A percentile compares a stretch with the other conserved stretches of the same genome.
Evolutionary conservation across 2,888 invertebrate species (phyloP).

Genomic region (Drosophila affinis): DNA sequence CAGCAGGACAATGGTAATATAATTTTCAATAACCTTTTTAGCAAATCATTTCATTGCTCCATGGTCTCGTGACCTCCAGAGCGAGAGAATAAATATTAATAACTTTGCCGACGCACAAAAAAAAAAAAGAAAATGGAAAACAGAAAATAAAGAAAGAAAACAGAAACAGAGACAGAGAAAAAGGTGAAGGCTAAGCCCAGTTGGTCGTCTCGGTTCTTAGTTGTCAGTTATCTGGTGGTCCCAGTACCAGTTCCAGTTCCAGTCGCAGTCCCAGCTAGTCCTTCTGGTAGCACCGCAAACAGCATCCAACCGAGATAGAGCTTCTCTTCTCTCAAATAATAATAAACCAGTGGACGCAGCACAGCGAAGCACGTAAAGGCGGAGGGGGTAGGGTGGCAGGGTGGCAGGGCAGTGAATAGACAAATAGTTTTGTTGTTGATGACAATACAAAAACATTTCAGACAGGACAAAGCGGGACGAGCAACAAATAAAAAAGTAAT

Average conservation of each 20-base stretch:
- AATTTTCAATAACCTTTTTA: conserved; percentile 75
- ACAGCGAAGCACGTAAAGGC: conserved; percentile 45
- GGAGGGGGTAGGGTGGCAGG: neutral
- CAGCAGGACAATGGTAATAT: conserved; percentile 57
- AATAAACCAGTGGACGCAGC: conserved; percentile 51
- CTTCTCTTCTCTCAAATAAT: conserved; percentile 70
- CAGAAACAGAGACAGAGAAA: conserved; percentile 16
- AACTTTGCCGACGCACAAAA: conserved; percentile 60
- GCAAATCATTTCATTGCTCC: conserved; percentile 74
- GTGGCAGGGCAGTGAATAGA: conserved; percentile 68
- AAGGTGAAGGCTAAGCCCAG: conserved; percentile 74
- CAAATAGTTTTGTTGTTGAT: conserved; percentile 77
- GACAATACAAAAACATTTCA: conserved; percentile 76
- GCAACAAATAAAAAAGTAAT: conserved; percentile 56
- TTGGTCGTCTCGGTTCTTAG: conserved; percentile 10
- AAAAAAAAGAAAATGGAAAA: neutral
- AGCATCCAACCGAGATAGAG: conserved; percentile 32
- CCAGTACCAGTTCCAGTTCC: neutral
- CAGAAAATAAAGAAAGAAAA: neutral
- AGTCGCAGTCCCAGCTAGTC: neutral
- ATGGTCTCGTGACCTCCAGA: conserved; percentile 56
- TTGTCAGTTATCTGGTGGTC: neutral
- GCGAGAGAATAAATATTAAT: conserved; percentile 75
- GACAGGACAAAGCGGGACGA: conserved; percentile 61
- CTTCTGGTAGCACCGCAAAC: conserved; percentile 30